These are phyloP conservation scores for Semnornis frantzii DNA, from an alignment of 2,113 vertebrate genomes.

Conservation along the genomic window DNA sequence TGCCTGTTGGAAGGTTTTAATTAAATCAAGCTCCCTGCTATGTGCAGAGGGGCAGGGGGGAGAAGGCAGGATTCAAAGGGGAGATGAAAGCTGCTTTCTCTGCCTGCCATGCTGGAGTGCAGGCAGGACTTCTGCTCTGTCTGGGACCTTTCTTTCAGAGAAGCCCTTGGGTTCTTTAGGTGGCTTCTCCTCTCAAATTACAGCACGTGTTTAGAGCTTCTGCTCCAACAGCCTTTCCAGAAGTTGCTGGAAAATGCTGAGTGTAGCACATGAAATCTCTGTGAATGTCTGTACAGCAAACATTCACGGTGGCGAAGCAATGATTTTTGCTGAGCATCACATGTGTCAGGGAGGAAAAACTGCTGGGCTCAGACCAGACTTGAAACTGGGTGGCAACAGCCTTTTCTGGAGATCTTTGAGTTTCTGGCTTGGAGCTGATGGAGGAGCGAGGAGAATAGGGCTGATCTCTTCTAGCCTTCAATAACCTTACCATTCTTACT, in stretches of 20 bases:
- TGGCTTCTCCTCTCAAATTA: not conserved
- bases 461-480: not conserved
- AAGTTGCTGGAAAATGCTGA: not conserved
- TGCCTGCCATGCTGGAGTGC: fast-evolving
- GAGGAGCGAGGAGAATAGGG: not conserved
- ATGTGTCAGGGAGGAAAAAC: not conserved
- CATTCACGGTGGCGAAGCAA: fast-evolving
- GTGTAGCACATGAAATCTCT: not conserved
- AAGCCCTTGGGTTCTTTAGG: not conserved
- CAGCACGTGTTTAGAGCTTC: not conserved
- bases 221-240: not conserved
- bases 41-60: not conserved
- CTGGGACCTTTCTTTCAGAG: not conserved
- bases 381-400: not conserved
- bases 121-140: not conserved
- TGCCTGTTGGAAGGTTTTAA: slow-evolving; percentile 53
- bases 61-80: not conserved
- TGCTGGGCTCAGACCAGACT: no score
- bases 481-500: not conserved
- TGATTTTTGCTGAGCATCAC: not conserved
- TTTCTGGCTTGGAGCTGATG: not conserved
- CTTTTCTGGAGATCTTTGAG: not conserved
- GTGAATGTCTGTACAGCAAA: not conserved
- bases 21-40: slow-evolving; percentile 21
- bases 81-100: not conserved